These are phyloP conservation scores for Ctenopoma multispine DNA, from an alignment of 2,797 vertebrate genomes.

Conservation along the genomic window DNA sequence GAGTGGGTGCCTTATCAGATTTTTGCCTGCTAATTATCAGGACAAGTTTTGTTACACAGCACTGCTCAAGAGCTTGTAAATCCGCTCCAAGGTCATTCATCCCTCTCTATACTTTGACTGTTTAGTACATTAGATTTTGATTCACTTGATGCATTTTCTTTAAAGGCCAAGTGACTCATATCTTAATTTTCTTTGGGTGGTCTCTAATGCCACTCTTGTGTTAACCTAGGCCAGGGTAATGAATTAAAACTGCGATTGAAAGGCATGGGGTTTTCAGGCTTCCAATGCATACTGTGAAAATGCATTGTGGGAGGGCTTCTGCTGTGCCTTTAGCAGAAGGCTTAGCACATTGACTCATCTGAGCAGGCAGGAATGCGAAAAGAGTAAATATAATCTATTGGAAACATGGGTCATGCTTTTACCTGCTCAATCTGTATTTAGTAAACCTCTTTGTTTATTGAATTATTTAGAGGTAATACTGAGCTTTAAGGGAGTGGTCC, in stretches of 20 bases:
- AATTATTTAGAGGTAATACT: too few species aligned
- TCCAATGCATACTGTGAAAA: not conserved
- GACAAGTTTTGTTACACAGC: conserved; percentile 47
- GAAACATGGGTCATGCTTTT: not conserved
- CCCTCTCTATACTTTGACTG: not conserved
- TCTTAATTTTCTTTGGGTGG: conserved; percentile 6
- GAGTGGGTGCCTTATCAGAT: conserved; percentile 56
- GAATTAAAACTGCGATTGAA: not conserved
- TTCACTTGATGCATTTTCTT: conserved; percentile 16
- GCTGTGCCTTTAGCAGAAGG: not conserved
- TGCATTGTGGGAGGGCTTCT: not conserved
- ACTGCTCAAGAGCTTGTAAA: conserved; percentile 29
- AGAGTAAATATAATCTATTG: not conserved
- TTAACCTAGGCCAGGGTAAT: not conserved
- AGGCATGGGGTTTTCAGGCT: not conserved
- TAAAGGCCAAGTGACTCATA: conserved; percentile 11
- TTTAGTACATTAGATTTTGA: conserved; percentile 12
- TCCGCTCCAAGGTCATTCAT: conserved; percentile 38
- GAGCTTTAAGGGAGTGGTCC: too few species aligned
- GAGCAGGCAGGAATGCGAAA: not conserved
- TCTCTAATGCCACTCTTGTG: not conserved
- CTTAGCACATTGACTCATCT: not conserved
- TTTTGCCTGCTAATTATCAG: conserved; percentile 49
- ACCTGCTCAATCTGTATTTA: not conserved
- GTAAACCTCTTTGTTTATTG: too few species aligned